Percentiles rank a stretch among this genome's conserved stretches.
Conservation (phyloP, 2,888 invertebrate species). For the Furcula furcula region DNA sequence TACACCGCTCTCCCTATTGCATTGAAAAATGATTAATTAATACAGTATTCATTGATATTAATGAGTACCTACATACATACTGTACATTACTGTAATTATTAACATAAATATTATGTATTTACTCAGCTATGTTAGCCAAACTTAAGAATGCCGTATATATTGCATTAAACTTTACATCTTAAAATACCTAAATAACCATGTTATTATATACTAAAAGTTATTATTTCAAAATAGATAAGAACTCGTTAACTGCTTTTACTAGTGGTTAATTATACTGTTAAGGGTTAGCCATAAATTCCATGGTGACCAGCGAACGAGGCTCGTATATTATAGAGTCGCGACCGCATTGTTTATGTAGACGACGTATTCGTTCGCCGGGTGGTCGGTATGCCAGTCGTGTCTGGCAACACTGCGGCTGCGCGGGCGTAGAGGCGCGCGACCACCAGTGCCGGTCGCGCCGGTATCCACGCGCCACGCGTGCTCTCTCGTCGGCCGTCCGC, state of each 20-base stretch:
- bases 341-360: constrained; percentile 32
- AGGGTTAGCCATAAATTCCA: constrained; percentile 6
- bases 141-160: too few relatives aligned
- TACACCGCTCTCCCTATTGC: too few relatives aligned
- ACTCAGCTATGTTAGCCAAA: too few relatives aligned
- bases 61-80: too few relatives aligned
- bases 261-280: constrained; percentile 4
- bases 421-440: constrained; percentile 44
- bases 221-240: not conserved
- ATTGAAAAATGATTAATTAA: too few relatives aligned
- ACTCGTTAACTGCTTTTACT: constrained; percentile 1
- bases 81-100: too few relatives aligned
- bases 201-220: too few relatives aligned
- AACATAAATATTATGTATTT: too few relatives aligned
- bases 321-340: constrained; percentile 12
- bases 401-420: constrained; percentile 60
- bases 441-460: constrained; percentile 75
- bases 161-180: too few relatives aligned
- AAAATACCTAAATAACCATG: too few relatives aligned
- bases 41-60: too few relatives aligned
- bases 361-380: constrained; percentile 28
- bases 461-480: constrained; percentile 75
- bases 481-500: constrained; percentile 37
- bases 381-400: constrained; percentile 26
- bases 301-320: constrained; percentile 1